Conservation (phyloP, 2,888 invertebrate genomes). For the Eupsilia transversa region DNA sequence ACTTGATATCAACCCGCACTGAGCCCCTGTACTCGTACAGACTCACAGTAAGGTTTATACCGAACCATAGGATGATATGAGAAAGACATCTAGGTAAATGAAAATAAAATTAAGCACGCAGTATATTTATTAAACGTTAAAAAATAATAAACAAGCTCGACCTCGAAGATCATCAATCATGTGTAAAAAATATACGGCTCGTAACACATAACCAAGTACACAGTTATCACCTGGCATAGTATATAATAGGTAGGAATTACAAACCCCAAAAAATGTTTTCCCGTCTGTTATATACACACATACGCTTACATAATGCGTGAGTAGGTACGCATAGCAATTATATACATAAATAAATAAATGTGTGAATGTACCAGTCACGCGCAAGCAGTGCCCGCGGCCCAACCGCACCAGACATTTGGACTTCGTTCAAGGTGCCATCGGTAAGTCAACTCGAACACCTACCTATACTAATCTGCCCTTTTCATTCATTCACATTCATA, state of each 20-base stretch:
- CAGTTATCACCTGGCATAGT: background rate
- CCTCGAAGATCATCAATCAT: slow-evolving; percentile 1
- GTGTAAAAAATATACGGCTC: background rate
- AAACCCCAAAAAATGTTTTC: slow-evolving; percentile 10
- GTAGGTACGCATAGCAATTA: slow-evolving; percentile 74
- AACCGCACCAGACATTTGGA: slow-evolving; percentile 70
- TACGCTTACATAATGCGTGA: slow-evolving; percentile 46
- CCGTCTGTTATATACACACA: slow-evolving; percentile 47
- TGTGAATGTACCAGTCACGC: slow-evolving; percentile 77
- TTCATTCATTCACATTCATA: slow-evolving; percentile 41
- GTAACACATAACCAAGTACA: background rate
- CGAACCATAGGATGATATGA: background rate
- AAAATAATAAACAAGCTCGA: background rate
- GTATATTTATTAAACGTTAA: background rate
- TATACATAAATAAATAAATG: slow-evolving; percentile 67
- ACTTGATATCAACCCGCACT: background rate
- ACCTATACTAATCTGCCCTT: slow-evolving; percentile 30
- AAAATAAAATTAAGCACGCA: background rate
- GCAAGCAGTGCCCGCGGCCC: slow-evolving; percentile 58
- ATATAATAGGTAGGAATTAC: background rate
- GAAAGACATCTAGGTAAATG: background rate
- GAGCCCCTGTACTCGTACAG: background rate
- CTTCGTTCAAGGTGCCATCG: slow-evolving; percentile 71
- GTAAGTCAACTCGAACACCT: slow-evolving; percentile 58
- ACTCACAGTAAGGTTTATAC: background rate